Evolutionary conservation across 2,888 invertebrate genomes (phyloP).

Genomic region (Parnassius smintheus): DNA sequence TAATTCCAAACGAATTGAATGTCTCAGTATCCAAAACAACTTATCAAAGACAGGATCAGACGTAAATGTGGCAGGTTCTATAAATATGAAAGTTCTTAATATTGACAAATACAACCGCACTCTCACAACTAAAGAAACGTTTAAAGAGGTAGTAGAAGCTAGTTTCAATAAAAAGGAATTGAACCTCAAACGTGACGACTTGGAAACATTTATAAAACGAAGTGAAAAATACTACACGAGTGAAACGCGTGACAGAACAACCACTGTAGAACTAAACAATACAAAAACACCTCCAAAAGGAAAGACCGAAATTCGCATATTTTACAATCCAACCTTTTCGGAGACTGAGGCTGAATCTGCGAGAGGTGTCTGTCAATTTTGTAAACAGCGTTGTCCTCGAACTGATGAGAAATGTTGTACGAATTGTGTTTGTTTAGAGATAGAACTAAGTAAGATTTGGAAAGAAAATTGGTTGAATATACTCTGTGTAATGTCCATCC

Average conservation of each 20-base stretch:
- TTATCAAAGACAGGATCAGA: constrained; percentile 62
- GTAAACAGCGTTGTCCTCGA: constrained; percentile 58
- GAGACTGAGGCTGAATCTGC: constrained; percentile 44
- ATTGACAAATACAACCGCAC: constrained; percentile 68
- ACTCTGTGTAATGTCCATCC: constrained; percentile 53
- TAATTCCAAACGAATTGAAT: constrained; percentile 67
- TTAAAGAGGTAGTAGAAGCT: constrained; percentile 61
- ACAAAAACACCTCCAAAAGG: constrained; percentile 41
- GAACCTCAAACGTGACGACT: constrained; percentile 53
- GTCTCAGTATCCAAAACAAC: constrained; percentile 69
- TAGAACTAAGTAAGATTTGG: constrained; percentile 59
- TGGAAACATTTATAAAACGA: constrained; percentile 70
- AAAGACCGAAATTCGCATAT: constrained; percentile 69
- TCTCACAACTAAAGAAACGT: constrained; percentile 66
- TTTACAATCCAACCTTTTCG: constrained; percentile 73
- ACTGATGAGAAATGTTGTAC: constrained; percentile 64
- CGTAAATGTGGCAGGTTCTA: constrained; percentile 62
- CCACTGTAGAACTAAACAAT: constrained; percentile 54
- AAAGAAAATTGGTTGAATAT: constrained; percentile 73
- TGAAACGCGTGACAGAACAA: constrained; percentile 56
- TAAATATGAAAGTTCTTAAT: constrained; percentile 70
- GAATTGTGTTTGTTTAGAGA: constrained; percentile 61
- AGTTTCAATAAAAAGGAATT: constrained; percentile 67
- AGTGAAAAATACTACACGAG: constrained; percentile 72
- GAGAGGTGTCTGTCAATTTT: constrained; percentile 60